Evolutionary conservation across 2,888 invertebrate species (phyloP).

Genomic region (Tuberolachnus salignus): DNA sequence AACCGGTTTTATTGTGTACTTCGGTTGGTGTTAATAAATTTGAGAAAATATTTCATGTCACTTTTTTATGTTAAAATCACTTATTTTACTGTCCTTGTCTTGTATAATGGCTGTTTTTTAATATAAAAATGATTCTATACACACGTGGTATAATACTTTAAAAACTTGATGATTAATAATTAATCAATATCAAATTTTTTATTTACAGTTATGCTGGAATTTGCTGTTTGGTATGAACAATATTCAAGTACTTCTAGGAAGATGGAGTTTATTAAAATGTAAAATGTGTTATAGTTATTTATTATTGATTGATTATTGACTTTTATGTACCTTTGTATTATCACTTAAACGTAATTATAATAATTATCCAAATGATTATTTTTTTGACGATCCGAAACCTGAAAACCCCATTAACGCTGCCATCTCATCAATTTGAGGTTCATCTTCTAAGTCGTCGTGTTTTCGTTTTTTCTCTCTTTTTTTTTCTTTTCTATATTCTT

Average conservation of each 20-base stretch:
- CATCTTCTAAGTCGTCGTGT: conserved; percentile 70
- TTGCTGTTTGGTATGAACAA: conserved; percentile 49
- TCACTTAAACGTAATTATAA: conserved; percentile 37
- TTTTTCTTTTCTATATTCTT: conserved; percentile 85
- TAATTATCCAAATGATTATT: conserved; percentile 20
- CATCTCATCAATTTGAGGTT: conserved; percentile 69
- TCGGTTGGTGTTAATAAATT: no score
- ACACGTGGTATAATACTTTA: no score
- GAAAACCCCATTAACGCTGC: conserved; percentile 86
- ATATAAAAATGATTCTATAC: no score
- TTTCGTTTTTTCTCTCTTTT: conserved; percentile 87
- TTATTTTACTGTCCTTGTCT: no score
- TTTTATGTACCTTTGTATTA: conserved; percentile 49
- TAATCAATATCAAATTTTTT: neutral
- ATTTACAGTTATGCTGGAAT: conserved; percentile 43
- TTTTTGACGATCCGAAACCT: conserved; percentile 25
- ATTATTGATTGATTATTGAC: conserved; percentile 39
- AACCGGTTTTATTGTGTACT: no score
- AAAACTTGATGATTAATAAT: neutral
- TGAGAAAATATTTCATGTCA: no score
- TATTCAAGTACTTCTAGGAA: neutral
- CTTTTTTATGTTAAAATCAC: no score
- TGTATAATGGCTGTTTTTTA: no score
- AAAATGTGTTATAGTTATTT: conserved; percentile 46
- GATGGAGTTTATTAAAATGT: conserved; percentile 35